Evolutionary conservation across 2,888 invertebrate genomes (phyloP), one percentile per base, ranked within the genome.

Genomic region (Microctonus hyperodae): DNA sequence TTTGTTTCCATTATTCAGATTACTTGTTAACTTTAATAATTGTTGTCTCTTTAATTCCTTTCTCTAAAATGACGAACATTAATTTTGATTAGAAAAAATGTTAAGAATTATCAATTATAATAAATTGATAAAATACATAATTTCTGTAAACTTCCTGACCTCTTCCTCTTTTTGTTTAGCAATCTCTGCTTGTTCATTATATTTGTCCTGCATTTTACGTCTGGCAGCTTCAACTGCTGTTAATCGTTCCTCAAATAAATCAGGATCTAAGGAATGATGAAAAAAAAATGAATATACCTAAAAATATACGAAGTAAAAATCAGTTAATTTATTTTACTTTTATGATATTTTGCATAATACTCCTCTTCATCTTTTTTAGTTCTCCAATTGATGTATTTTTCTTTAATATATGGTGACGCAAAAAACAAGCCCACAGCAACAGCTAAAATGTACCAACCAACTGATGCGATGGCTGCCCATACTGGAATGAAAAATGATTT

Each of bases 321-420:
- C n/a, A n/a, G n/a, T n/a, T n/a, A n/a, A n/a, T n/a, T n/a, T n/a
- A n/a, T n/a, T 74, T 75, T 79, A 86, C 86, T 80, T 81, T 86
- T 86, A 68, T 86, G 85, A 75, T 86, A 86, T 72, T 85, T 85
- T 25, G 83, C 85, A 23, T 79, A 78, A 75, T 85, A 86, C 69
- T 85, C 82, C 25, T 74, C 71, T 33, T 85, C 84, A 10, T 81
- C 82, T 66, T 72, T 81, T 48, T 73, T 75, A 22, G 75, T 69
- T 61, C 74, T 81, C 81, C 85, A 85, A 1, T 60, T 76, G 13
- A 72, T 72, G 67, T 84, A 80, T 58, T 74, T 76, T 55, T 81
- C 77, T 57, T 75, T 70, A n/a, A 85, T 71, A 68, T 81, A 82
- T 20, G 81, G 81, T 65, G 79, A 84, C 16, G 80, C 69, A 63